Conservation (phyloP, 2,113 vertebrate genomes). For the Elephantulus edwardii region DNA sequence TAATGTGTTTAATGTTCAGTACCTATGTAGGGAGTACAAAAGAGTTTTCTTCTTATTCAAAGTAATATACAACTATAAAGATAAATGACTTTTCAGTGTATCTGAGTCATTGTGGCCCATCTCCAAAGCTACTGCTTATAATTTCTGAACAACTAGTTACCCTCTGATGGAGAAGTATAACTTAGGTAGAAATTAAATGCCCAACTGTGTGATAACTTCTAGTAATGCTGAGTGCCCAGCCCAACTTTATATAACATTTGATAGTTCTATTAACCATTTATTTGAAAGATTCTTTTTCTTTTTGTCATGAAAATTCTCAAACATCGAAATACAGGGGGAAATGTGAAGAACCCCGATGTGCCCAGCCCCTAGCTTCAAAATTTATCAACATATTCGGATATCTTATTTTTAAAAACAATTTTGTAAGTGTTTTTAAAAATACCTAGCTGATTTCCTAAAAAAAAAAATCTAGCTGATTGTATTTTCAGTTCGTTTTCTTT, state of each 20-base stretch:
- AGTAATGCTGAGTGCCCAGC: neutral
- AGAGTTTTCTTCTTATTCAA: conserved; percentile 50
- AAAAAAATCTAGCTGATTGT: too few species aligned
- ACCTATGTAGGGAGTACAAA: neutral
- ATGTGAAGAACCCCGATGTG: neutral
- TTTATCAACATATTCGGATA: neutral
- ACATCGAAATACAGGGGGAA: neutral
- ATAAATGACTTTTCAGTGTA: conserved; percentile 44
- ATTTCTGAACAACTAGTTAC: neutral
- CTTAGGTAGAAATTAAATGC: neutral
- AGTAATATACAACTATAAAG: conserved; percentile 32
- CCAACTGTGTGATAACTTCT: neutral
- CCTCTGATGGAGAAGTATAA: neutral
- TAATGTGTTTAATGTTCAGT: neutral
- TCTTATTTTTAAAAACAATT: conserved; percentile 44
- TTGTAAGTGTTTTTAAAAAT: neutral
- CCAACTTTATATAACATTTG: conserved; percentile 12
- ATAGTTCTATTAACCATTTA: neutral
- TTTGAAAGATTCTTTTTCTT: neutral
- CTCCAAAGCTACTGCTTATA: neutral
- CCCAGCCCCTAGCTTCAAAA: neutral
- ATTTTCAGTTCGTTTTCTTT: conserved; percentile 30
- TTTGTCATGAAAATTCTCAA: conserved; percentile 18
- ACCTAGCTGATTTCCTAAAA: neutral
- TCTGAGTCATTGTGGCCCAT: neutral